Percentiles rank a stretch among this genome's conserved stretches.
Conservation (phyloP, 1,140 invertebrate genomes). For the Vollenhovia emeryi region DNA sequence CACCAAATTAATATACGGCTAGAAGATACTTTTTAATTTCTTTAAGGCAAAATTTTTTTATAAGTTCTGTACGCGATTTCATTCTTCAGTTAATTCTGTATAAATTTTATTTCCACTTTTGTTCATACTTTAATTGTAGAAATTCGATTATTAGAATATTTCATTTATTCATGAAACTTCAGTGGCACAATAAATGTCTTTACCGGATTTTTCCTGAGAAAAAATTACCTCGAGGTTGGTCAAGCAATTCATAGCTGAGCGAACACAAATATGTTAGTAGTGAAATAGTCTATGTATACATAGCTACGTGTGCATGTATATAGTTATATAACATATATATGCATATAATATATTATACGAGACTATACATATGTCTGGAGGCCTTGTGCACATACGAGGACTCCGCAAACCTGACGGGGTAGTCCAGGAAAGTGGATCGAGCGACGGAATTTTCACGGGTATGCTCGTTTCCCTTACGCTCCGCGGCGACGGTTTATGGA, state of each 20-base stretch:
- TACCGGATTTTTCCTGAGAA: background rate
- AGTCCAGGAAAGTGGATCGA: conserved; percentile 35
- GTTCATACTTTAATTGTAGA: background rate
- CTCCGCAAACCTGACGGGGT: background rate
- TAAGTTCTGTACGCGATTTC: background rate
- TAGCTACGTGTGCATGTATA: background rate
- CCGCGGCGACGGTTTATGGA: conserved; percentile 55
- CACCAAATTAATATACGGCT: too few relatives aligned
- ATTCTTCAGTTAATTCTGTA: background rate
- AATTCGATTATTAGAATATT: background rate
- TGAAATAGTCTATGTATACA: background rate
- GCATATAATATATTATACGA: background rate
- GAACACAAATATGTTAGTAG: conserved; percentile 5
- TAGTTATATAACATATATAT: background rate
- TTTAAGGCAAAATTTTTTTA: background rate
- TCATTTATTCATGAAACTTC: background rate
- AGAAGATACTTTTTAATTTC: background rate
- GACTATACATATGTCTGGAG: background rate
- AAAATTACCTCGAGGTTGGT: background rate
- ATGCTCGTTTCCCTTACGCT: conserved; percentile 18
- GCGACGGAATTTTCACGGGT: conserved; percentile 60
- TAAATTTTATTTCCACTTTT: background rate
- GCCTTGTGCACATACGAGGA: conserved; percentile 1
- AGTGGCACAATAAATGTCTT: background rate
- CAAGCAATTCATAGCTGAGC: conserved; percentile 3